Percentiles rank a stretch among this genome's conserved stretches.
phyloP scores from a whole-genome alignment of 2,797 vertebrate species.

The Okamejei kenojei region DNA sequence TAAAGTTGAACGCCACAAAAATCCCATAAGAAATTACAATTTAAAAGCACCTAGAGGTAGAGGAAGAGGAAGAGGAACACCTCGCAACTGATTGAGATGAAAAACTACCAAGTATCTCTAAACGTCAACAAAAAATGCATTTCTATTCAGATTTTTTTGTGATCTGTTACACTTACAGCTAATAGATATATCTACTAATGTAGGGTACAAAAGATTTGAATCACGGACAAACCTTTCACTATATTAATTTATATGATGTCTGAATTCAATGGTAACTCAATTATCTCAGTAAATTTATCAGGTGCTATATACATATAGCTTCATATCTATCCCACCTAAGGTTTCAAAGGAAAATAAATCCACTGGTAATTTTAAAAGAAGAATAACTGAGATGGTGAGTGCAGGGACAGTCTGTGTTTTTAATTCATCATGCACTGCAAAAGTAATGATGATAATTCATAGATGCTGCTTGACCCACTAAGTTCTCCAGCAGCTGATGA shows the following conservation, averaged over 20 bases:
- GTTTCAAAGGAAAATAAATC: not conserved
- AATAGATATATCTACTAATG: not conserved
- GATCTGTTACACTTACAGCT: not conserved
- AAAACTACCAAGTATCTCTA: not conserved
- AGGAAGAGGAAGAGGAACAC: constrained; percentile 53
- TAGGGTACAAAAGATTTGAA: not conserved
- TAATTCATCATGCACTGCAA: not conserved
- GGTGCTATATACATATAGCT: not conserved
- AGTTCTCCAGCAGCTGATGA: too few relatives aligned
- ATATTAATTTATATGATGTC: not conserved
- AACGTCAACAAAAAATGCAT: not conserved
- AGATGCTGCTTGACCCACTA: too few relatives aligned
- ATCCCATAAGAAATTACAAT: constrained; percentile 59
- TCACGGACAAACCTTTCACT: not conserved
- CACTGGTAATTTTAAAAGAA: not conserved
- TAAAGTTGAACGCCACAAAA: constrained; percentile 79
- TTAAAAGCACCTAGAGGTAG: constrained; percentile 71
- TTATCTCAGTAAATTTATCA: not conserved
- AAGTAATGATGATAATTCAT: not conserved
- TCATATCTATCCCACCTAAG: not conserved
- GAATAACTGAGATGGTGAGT: not conserved
- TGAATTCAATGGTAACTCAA: not conserved
- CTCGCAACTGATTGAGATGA: not conserved
- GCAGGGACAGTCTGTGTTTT: not conserved
- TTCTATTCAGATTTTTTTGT: not conserved